A percentile compares a stretch with the other conserved stretches of the same genome.
These are phyloP conservation scores for Musca vetustissima DNA, from an alignment of 1,140 invertebrate genomes.

Conservation along the genomic window DNA sequence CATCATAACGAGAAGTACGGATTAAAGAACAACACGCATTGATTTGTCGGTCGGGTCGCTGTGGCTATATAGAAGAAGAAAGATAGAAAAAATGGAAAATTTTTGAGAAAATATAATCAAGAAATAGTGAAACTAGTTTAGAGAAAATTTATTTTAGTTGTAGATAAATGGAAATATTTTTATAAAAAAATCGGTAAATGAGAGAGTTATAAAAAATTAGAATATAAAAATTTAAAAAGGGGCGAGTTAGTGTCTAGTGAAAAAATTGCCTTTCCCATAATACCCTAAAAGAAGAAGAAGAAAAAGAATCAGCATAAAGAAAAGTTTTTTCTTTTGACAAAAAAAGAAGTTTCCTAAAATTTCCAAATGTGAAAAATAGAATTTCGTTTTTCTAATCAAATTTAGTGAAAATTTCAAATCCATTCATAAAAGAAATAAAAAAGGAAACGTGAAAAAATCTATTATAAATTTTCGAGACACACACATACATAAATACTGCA, in stretches of 20 bases:
- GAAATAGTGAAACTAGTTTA: background rate
- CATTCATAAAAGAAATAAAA: no score
- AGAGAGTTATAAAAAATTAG: background rate
- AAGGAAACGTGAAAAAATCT: background rate
- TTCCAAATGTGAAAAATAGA: background rate
- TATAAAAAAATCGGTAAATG: background rate
- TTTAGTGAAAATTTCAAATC: background rate
- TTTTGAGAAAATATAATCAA: background rate
- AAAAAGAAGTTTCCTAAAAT: background rate
- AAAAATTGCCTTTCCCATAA: background rate
- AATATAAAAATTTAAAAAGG: background rate
- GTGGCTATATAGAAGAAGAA: background rate
- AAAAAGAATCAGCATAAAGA: background rate
- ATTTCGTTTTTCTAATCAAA: background rate
- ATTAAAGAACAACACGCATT: constrained; percentile 10
- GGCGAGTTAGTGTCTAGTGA: background rate
- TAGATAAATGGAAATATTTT: no score
- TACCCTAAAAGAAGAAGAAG: background rate
- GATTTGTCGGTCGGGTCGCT: background rate
- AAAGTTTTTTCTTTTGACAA: no score
- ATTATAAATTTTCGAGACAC: constrained; percentile 11
- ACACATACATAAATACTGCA: background rate
- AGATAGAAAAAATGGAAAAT: background rate
- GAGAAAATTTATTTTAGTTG: background rate
- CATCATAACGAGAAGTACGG: constrained; percentile 17